These are phyloP conservation scores for Drosophila mettleri DNA, from an alignment of 2,888 invertebrate genomes.

Conservation along the genomic window DNA sequence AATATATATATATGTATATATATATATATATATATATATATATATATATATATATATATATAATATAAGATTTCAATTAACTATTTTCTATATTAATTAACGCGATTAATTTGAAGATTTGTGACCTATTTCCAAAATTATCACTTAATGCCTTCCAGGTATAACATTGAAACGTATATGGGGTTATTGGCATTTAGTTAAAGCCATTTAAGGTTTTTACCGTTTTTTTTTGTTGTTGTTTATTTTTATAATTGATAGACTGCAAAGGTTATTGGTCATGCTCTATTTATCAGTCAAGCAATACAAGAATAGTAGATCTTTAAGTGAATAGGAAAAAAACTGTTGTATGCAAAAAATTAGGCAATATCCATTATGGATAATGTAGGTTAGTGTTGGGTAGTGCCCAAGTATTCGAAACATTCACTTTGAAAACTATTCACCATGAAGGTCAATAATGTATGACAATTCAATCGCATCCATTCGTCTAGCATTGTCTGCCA, in stretches of 20 bases:
- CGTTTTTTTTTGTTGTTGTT: not conserved
- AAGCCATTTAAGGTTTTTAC: slow-evolving; percentile 4
- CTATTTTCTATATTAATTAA: not conserved
- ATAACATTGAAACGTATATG: slow-evolving; percentile 19
- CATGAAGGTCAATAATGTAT: slow-evolving; percentile 74
- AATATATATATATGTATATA: not conserved
- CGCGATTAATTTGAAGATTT: not conserved
- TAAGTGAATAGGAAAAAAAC: too few relatives aligned
- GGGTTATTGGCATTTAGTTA: slow-evolving; percentile 8
- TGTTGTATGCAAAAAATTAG: slow-evolving; percentile 30
- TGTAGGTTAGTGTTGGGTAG: slow-evolving; percentile 32
- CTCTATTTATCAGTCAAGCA: slow-evolving; percentile 44
- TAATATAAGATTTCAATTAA: not conserved
- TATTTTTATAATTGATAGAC: slow-evolving; percentile 20
- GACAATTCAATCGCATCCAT: slow-evolving; percentile 43
- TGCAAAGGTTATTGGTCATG: slow-evolving; percentile 56
- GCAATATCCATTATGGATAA: slow-evolving; percentile 42
- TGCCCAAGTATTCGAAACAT: slow-evolving; percentile 53
- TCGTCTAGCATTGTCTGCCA: slow-evolving; percentile 21
- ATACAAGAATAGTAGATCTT: not conserved
- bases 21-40: too few relatives aligned
- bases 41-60: too few relatives aligned
- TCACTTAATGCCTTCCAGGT: not conserved
- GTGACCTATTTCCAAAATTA: slow-evolving; percentile 7
- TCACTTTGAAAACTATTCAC: slow-evolving; percentile 62